Percentiles rank a stretch among this genome's conserved stretches.
phyloP scores from a whole-genome alignment of 1,140 invertebrate species.

The Penaeus chinensis region DNA sequence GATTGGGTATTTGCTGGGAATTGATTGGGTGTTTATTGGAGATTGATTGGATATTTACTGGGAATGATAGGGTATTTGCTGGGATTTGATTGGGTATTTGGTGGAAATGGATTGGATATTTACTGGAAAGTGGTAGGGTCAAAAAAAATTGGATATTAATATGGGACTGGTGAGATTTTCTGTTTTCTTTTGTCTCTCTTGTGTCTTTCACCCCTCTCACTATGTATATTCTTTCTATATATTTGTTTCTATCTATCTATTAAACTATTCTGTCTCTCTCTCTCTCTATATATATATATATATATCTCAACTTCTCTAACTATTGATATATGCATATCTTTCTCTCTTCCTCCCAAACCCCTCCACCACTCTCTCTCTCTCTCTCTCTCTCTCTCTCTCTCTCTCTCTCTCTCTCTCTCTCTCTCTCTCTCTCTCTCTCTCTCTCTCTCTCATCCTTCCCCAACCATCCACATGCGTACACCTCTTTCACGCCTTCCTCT shows the following conservation, averaged over 20 bases:
- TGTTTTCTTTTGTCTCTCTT: too few species aligned
- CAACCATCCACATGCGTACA: not conserved
- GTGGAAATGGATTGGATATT: not conserved
- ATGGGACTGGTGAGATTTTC: too few species aligned
- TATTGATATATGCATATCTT: not conserved
- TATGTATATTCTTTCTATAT: too few species aligned
- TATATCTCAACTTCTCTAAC: too few species aligned
- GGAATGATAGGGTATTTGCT: not conserved
- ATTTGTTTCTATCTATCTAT: too few species aligned
- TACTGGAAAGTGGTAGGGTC: too few species aligned
- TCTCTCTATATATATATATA: too few species aligned
- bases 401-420: not conserved
- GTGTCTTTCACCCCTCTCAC: too few species aligned
- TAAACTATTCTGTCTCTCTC: too few species aligned
- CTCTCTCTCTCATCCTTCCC: too few species aligned
- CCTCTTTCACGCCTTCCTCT: not conserved
- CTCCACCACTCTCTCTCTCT: not conserved
- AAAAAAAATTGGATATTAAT: too few species aligned
- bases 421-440: conserved; percentile 69
- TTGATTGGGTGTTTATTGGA: not conserved
- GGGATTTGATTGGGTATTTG: not conserved
- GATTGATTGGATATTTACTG: not conserved
- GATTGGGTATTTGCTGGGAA: not conserved
- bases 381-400: not conserved
- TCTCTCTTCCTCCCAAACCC: not conserved